A percentile compares a stretch with the other conserved stretches of the same genome.
Evolutionary conservation across 2,797 vertebrate species (phyloP).

Genomic region (Rhinatrema bivittatum): DNA sequence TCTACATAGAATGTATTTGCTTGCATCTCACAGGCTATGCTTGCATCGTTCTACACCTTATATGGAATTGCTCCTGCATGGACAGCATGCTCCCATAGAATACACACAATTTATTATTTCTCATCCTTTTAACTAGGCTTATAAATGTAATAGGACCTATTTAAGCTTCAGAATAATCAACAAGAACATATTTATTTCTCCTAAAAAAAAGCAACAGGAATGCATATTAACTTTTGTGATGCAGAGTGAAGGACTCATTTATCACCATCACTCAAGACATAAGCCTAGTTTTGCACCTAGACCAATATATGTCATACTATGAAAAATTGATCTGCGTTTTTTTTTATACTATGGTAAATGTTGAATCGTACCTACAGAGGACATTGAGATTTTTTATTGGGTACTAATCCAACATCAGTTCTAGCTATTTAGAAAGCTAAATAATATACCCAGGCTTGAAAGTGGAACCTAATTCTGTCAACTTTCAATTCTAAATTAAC

Average conservation of each 20-base stretch:
- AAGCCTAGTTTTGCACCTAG: background rate
- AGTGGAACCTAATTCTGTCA: conserved; percentile 35
- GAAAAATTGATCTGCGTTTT: conserved; percentile 8
- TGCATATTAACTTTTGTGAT: too few species aligned
- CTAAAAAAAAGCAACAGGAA: background rate
- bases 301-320: background rate
- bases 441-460: conserved; percentile 23
- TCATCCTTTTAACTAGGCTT: background rate
- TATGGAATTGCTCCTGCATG: too few species aligned
- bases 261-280: conserved; percentile 13
- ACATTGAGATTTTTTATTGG: background rate
- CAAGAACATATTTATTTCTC: background rate
- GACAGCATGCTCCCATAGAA: too few species aligned
- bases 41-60: too few species aligned
- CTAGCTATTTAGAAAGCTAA: conserved; percentile 21
- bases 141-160: background rate
- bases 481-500: conserved; percentile 34
- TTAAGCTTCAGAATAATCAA: background rate
- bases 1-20: too few species aligned
- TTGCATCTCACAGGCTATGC: too few species aligned
- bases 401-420: conserved; percentile 1
- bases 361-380: conserved; percentile 13
- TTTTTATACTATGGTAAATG: conserved; percentile 18
- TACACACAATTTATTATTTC: too few species aligned
- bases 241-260: conserved; percentile 16